Percentiles rank a stretch among this genome's conserved stretches.
These are phyloP conservation scores for Ferrisia virgata DNA, from an alignment of 2,888 invertebrate species.

Conservation along the genomic window DNA sequence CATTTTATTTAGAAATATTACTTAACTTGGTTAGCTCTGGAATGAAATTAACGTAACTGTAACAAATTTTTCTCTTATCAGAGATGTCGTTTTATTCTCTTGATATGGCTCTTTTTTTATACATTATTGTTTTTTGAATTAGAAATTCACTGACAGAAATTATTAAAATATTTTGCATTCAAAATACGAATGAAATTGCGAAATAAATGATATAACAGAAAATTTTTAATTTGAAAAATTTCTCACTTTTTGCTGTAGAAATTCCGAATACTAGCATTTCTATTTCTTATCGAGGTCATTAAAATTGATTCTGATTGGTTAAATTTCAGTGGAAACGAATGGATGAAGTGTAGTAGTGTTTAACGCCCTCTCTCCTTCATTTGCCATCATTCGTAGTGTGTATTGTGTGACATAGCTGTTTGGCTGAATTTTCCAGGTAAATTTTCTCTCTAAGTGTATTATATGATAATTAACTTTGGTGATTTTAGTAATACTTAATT, in stretches of 20 bases:
- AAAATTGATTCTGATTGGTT: neutral
- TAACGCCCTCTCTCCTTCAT: conserved; percentile 24
- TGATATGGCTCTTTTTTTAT: neutral
- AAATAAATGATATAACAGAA: neutral
- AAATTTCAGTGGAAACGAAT: neutral
- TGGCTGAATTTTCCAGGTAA: neutral
- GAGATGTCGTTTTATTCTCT: neutral
- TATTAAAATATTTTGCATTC: neutral
- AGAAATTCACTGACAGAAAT: neutral
- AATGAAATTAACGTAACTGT: neutral
- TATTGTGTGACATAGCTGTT: neutral
- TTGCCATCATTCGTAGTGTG: conserved; percentile 3
- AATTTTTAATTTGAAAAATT: neutral
- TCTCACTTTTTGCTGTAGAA: neutral
- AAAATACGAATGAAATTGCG: neutral
- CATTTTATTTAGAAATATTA: neutral
- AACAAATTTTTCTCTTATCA: neutral
- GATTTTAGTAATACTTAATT: neutral
- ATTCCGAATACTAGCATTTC: neutral
- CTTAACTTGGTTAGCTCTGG: neutral
- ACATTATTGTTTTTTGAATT: neutral
- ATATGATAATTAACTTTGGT: neutral
- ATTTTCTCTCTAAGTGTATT: neutral
- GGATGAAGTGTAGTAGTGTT: neutral
- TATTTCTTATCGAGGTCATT: neutral